phyloP scores from a whole-genome alignment of 2,797 vertebrate species.

The Natrix natrix region DNA sequence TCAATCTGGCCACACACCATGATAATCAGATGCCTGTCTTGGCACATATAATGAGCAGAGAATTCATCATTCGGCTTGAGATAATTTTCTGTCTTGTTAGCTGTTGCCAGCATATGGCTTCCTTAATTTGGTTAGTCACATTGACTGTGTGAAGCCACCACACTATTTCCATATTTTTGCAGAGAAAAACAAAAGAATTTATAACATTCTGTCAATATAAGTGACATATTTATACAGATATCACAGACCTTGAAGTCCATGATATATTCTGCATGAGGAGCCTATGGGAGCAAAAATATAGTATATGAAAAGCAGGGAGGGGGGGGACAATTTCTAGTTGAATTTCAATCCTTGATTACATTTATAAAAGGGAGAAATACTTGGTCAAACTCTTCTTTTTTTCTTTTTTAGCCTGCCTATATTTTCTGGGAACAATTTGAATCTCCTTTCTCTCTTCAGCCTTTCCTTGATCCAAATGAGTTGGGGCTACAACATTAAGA shows the following conservation, averaged over 20 bases:
- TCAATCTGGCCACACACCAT: slow-evolving; percentile 1
- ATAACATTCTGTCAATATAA: background rate
- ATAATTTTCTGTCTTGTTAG: slow-evolving; percentile 5
- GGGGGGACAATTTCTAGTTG: background rate
- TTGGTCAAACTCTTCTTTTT: no score
- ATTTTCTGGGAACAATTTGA: background rate
- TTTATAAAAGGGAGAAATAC: background rate
- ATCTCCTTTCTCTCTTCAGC: background rate
- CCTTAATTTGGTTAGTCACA: background rate
- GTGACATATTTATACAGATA: background rate
- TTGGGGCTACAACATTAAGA: background rate
- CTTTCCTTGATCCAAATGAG: background rate
- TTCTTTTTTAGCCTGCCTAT: background rate
- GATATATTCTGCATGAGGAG: background rate
- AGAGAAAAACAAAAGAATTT: background rate
- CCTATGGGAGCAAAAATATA: background rate
- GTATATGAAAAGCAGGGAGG: background rate
- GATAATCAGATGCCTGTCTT: background rate
- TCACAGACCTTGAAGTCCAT: background rate
- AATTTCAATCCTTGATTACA: background rate
- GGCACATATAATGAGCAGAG: slow-evolving; percentile 4
- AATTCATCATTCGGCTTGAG: background rate
- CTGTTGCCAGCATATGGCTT: background rate
- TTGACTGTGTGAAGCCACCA: slow-evolving; percentile 5
- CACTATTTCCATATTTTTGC: background rate